Evolutionary conservation across 2,797 vertebrate species (phyloP).

Genomic region (Momotus momota): DNA sequence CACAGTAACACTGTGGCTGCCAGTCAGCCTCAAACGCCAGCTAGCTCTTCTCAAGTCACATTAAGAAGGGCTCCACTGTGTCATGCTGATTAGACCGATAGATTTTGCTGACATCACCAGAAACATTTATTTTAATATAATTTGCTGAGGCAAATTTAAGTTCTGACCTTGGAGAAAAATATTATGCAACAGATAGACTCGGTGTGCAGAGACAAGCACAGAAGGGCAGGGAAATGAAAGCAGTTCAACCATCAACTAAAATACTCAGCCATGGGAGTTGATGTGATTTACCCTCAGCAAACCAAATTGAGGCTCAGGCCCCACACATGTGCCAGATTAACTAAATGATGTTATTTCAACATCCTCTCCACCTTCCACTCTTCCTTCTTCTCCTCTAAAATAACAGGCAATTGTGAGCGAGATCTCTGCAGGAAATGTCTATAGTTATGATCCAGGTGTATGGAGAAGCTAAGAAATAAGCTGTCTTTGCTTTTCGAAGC

Average conservation of each 20-base stretch:
- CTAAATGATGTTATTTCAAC: not conserved
- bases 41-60: not conserved
- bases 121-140: slow-evolving; percentile 6
- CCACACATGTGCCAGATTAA: fast-evolving
- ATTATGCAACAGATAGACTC: not conserved
- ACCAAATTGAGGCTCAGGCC: not conserved
- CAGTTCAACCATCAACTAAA: not conserved
- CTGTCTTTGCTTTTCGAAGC: not conserved
- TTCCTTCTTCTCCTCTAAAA: not conserved
- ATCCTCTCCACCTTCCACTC: not conserved
- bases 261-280: not conserved
- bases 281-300: fast-evolving
- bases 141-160: not conserved
- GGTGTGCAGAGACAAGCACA: not conserved
- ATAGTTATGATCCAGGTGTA: not conserved
- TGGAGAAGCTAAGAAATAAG: fast-evolving
- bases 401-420: fast-evolving
- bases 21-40: not conserved
- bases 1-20: not conserved
- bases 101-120: not conserved
- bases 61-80: not conserved
- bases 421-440: not conserved
- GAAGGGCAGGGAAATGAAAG: not conserved
- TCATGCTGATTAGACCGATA: not conserved
- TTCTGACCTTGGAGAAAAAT: not conserved